phyloP scores from a whole-genome alignment of 2,888 invertebrate genomes.

The Drosophila acutilabella region DNA sequence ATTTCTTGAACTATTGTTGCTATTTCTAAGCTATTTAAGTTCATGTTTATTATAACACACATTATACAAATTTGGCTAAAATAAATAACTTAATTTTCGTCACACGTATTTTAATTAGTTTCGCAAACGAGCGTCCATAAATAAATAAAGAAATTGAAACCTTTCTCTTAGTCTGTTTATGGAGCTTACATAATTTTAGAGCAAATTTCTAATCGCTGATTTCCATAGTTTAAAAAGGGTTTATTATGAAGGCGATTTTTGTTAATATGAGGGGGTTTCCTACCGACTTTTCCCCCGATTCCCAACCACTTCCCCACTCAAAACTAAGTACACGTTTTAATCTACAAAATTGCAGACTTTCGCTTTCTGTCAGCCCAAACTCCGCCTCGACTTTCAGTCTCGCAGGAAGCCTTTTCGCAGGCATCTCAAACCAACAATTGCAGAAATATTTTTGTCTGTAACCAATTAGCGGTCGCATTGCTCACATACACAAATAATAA shows the following conservation, averaged over 20 bases:
- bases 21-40: background rate
- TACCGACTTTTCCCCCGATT: too few species aligned
- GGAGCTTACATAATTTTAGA: conserved; percentile 56
- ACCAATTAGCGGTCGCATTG: conserved; percentile 60
- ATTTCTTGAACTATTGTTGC: background rate
- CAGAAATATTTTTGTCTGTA: conserved; percentile 11
- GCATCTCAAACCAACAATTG: conserved; percentile 35
- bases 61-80: conserved; percentile 1
- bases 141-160: conserved; percentile 47
- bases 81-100: background rate
- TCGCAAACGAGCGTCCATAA: conserved; percentile 4
- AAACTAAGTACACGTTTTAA: conserved; percentile 45
- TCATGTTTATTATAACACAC: background rate
- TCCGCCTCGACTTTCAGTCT: background rate
- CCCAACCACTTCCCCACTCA: background rate
- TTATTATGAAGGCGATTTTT: conserved; percentile 55
- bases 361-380: conserved; percentile 50
- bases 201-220: conserved; percentile 41
- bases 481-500: conserved; percentile 68
- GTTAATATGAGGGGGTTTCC: too few species aligned
- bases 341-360: conserved; percentile 59
- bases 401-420: conserved; percentile 13
- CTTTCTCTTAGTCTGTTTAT: conserved; percentile 1
- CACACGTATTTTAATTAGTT: conserved; percentile 20
- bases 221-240: conserved; percentile 53